Evolutionary conservation across 2,113 vertebrate genomes (phyloP), one percentile per base, ranked within the genome.

Genomic region (Hemiscyllium ocellatum): DNA sequence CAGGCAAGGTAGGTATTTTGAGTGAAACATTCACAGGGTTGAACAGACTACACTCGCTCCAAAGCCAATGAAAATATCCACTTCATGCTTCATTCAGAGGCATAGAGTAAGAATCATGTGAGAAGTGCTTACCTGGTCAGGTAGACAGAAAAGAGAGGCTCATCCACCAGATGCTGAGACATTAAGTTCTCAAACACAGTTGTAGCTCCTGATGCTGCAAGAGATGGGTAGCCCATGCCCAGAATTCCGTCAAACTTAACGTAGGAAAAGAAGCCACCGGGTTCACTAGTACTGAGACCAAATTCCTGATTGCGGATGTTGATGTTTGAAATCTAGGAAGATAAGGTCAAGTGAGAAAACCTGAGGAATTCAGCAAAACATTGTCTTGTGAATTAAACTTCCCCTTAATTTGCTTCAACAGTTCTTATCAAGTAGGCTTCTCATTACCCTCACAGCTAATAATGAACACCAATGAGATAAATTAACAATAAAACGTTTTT

Each of bases 81-180:
- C 12, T 29, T 24, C 5, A 1, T 91, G 12, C 29, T 65, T 47
- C n/a, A 33, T 42, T 65, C n/a, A 91, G 87, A 10, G 3, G n/a
- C 15, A 61, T 4, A 65, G 33, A 33, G 17, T 0, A 22, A 22
- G 20, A 6, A 24, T 0, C 1, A 15, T 15, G 5, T 13, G 0
- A 52, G 7, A 47, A 61, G 56, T 72, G 26, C 56, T 29, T 47
- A 47, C 42, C 42, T 47, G 42, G 42, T 1, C 42, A 47, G 42
- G 42, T 47, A 98, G 52, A 98, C 96, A 0, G 97, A 97, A 56
- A 98, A 98, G 85, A 98, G 95, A 56, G 97, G 95, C 37, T 97
- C 66, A 80, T 96, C 94, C 87, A 98, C 96, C 96, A 97, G 96
- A 20, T 96, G 96, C 42, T 96, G 56, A 56, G 56, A 56, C 56